These are phyloP conservation scores for Oasisia sp. DNA, from an alignment of 2,888 invertebrate genomes.

Conservation along the genomic window DNA sequence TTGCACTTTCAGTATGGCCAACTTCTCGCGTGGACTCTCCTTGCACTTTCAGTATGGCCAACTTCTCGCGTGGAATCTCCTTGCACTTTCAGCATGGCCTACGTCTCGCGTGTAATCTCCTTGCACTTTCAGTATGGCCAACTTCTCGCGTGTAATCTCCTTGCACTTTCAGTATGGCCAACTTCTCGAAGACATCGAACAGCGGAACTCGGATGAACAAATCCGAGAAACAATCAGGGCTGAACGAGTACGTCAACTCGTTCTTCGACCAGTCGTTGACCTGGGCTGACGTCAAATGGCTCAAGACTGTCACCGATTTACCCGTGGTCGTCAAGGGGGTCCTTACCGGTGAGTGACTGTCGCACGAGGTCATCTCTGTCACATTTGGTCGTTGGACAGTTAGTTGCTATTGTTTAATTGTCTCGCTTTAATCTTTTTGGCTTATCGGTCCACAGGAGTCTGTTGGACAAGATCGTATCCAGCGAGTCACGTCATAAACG, in stretches of 20 bases:
- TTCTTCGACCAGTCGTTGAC: conserved; percentile 77
- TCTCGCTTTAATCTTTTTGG: too few relatives aligned
- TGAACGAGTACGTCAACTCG: conserved; percentile 81
- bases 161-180: conserved; percentile 76
- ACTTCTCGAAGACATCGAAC: conserved; percentile 75
- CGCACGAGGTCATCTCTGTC: not conserved
- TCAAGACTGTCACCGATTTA: conserved; percentile 78
- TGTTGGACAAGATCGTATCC: too few relatives aligned
- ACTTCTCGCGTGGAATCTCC: too few relatives aligned
- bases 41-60: too few relatives aligned
- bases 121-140: too few relatives aligned
- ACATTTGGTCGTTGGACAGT: not conserved
- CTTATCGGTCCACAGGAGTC: too few relatives aligned
- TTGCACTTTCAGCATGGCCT: conserved; percentile 76
- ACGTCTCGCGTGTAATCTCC: too few relatives aligned
- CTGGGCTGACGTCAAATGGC: conserved; percentile 90
- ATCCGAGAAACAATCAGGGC: conserved; percentile 75
- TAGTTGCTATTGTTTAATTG: too few relatives aligned
- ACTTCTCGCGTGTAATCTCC: too few relatives aligned
- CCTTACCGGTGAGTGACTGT: conserved; percentile 69
- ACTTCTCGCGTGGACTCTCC: too few relatives aligned
- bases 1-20: too few relatives aligned
- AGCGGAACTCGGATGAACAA: conserved; percentile 66
- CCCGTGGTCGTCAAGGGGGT: conserved; percentile 90
- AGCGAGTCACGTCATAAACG: too few relatives aligned